Base-by-base conservation (phyloP, 2,113 vertebrate genomes). In the Nettapus auritus region DNA sequence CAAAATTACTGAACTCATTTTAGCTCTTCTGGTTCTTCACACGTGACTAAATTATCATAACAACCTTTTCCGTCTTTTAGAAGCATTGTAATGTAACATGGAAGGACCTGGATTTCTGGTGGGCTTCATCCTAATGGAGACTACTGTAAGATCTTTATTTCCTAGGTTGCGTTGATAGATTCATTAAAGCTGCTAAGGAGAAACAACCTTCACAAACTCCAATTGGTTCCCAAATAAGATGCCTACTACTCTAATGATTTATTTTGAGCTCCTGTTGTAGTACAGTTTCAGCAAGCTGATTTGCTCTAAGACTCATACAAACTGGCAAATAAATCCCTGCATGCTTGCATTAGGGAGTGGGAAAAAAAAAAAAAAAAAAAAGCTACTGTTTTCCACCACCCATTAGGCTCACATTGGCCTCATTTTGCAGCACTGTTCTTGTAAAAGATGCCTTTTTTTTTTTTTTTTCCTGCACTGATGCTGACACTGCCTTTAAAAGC, bases 161-260 rank as follows among this genome's bases (percentile, higher is more conserved):
- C 69, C 79, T 57, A 60, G 59, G 91, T 29, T 79, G 56, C 63
- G 55, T 63, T 66, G 50, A 82, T 78, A 83, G 44, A 63, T n/a
- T 90, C 82, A 92, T 93, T 94, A 90, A 86, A 93, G 63, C 28
- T 86, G 59, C 40, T 53, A 29, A 91, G 69, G 68, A 94, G 50
- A 84, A 94, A 87, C 77, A 91, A 95, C 48, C 33, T 79, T 59
- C 55, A 57, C 63, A 86, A 94, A 55, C 76, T 88, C 70, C 95
- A 89, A 92, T 90, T 97, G 93, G 86, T 83, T 96, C 56, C 86
- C 64, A 73, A 73, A 66, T 62, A 91, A 82, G 89, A 92, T 93
- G 63, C 29, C 55, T 81, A 57, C 62, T 76, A 77, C 63, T 52
- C 31, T 53, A 76, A 40, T 88, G 82, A 95, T 82, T 92, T 93